A percentile compares a stretch with the other conserved stretches of the same genome.
These are phyloP conservation scores for Adelges cooleyi DNA, from an alignment of 1,140 invertebrate species.

Conservation along the genomic window DNA sequence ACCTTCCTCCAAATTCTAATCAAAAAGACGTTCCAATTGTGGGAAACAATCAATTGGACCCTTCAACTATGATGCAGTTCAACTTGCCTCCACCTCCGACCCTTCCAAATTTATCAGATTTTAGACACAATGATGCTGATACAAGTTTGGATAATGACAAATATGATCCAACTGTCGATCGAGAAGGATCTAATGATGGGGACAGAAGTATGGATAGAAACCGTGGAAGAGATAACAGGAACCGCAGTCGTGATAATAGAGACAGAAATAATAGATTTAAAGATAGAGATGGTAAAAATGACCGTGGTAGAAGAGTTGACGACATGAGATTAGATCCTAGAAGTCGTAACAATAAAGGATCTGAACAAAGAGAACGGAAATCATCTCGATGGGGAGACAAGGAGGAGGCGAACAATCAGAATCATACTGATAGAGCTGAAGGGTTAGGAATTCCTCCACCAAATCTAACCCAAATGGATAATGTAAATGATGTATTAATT, in stretches of 20 bases:
- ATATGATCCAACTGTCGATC: conserved; percentile 1
- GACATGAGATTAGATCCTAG: conserved; percentile 27
- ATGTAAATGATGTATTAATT: conserved; percentile 18
- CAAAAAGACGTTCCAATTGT: conserved; percentile 22
- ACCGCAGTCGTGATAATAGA: conserved; percentile 33
- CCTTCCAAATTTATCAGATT: conserved; percentile 6
- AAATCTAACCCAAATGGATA: background rate
- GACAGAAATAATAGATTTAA: conserved; percentile 36
- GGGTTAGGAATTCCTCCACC: background rate
- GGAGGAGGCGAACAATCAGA: conserved; percentile 39
- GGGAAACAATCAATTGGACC: conserved; percentile 22
- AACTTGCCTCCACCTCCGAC: conserved; percentile 30
- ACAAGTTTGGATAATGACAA: background rate
- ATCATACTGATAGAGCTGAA: conserved; percentile 35
- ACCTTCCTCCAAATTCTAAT: conserved; percentile 29
- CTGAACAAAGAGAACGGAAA: conserved; percentile 34
- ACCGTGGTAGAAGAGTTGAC: conserved; percentile 31
- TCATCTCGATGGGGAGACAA: conserved; percentile 30
- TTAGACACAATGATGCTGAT: conserved; percentile 7
- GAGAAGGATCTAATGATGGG: conserved; percentile 29
- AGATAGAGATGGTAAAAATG: conserved; percentile 37
- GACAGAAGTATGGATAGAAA: conserved; percentile 31
- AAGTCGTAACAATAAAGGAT: conserved; percentile 23
- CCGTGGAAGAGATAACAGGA: conserved; percentile 32
- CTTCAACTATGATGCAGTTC: conserved; percentile 27